Base-by-base conservation (phyloP, 2,888 invertebrate genomes). In the Sphaerophoria taeniata region DNA sequence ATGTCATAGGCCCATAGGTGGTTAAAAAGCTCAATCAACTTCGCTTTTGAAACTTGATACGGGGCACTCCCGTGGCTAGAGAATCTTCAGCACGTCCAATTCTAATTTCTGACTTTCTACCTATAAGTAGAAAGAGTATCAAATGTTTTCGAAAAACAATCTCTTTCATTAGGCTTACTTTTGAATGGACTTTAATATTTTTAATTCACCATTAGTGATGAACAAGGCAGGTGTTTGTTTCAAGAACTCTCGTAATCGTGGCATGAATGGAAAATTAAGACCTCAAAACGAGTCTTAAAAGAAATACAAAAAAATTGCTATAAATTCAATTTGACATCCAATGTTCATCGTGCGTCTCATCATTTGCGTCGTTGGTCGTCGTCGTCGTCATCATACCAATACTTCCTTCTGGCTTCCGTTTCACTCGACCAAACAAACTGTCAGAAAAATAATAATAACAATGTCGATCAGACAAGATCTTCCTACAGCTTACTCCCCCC, bases 231-330 rank as follows among this genome's bases (percentile, higher is more conserved):
- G 79, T 75, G 79, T 75, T 61, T 45, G 6, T 45, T 33, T 24
- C 43, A 39, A 33, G 53, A 56, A 31, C 58, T 70, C 74, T 33
- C 65, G 63, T 67, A 75, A 71, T 84, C 83, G 83, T 84, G 84
- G 71, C 67, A 70, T 71, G 84, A 84, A 84, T 84, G 84, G 39
- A 53, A 79, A 84, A 84, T 84, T 84, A 84, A 84, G 84, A 79
- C 84, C 67, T 84, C 75, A 79, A 67, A 67, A 71, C 49, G 58
- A 51, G 55, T 71, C 45, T 67, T 39, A 43, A 43, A 9, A 43
- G 9, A 39, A 6, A 39, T 3, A 39, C 39, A 39, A 45, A 71
- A 79, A 79, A 65, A 65, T 33, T 55, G 70, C 56, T 47, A 75
- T 84, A 74, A 79, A 71, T 75, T 84, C 60, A 63, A 75, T 70